Evolutionary conservation across 2,888 invertebrate species (phyloP), one percentile per base, ranked within the genome.

Genomic region (Crocallis elinguaria): DNA sequence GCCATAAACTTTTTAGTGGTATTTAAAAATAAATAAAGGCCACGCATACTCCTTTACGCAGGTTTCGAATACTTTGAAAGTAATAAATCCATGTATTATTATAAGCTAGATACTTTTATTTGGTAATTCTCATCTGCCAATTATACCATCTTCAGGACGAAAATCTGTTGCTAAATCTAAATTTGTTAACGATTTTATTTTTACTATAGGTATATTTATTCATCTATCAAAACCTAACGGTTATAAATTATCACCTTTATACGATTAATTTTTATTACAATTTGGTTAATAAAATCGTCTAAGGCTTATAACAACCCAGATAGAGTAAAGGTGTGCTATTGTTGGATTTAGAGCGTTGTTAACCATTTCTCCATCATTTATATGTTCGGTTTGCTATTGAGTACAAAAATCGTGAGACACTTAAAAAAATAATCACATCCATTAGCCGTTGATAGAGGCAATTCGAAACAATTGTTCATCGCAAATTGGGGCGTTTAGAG

Each of bases 381-480:
- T 21, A 19, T 38, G 37, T 50, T 30, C 30, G 36, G 50, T 45
- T 46, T 49, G 13, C 37, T 44, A 38, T 37, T 21, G 6, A 54
- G 51, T 35, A 43, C 27, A 17, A 41, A 60, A 65, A 64, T 66
- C 68, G 69, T 69, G 71, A 69, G 63, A 56, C 66, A 72, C 69
- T 71, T 69, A 66, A 37, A 62, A n/a, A 66, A 68, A 69, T 69
- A 73, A 73, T 75, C 69, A 66, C 59, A 64, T 60, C 67, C 70
- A 75, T 75, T 74, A 71, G 57, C 58, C 38, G 57, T 49, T 59
- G 69, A 72, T 73, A 71, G 72, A 71, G 60, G 67, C 71, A 71
- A 73, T 75, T 71, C 63, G 57, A 73, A 59, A 60, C 62, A 58
- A 68, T 71, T 73, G 71, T 65, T 71, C 70, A 63, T 67, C 54